These are phyloP conservation scores for Polymixis lichenea DNA, from an alignment of 2,888 invertebrate species.

Conservation along the genomic window DNA sequence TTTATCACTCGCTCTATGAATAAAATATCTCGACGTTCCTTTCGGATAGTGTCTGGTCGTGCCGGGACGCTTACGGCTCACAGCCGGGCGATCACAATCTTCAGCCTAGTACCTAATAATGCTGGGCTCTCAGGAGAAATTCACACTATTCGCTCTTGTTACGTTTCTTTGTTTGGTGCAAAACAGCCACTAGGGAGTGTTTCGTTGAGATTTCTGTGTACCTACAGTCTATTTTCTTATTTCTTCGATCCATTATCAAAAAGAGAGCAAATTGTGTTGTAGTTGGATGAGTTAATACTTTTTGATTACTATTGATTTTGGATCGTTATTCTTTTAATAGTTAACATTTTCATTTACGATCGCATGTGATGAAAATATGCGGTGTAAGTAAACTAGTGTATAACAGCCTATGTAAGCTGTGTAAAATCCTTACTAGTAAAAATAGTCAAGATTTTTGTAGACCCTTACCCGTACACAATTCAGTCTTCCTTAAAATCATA, in stretches of 20 bases:
- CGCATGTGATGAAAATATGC: not conserved
- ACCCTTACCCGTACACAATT: not conserved
- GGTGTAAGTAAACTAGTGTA: no score
- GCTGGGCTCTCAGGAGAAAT: constrained; percentile 82
- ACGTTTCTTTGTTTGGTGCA: constrained; percentile 75
- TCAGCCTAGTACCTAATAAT: constrained; percentile 79
- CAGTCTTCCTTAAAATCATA: not conserved
- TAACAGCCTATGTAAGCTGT: not conserved
- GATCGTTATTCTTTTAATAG: not conserved
- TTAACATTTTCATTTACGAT: not conserved
- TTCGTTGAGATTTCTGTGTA: constrained; percentile 60
- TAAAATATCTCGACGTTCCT: constrained; percentile 87
- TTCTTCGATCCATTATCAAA: constrained; percentile 23
- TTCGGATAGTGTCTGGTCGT: constrained; percentile 85
- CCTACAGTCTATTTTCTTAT: constrained; percentile 48
- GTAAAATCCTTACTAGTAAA: not conserved
- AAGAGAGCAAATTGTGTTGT: constrained; percentile 19
- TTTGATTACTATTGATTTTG: not conserved
- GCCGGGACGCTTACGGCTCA: constrained; percentile 83
- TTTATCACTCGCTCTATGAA: constrained; percentile 89
- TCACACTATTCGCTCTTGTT: constrained; percentile 75
- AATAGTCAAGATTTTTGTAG: not conserved
- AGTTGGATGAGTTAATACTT: constrained; percentile 6
- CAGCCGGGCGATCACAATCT: constrained; percentile 83
- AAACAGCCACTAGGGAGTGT: constrained; percentile 74